Base-by-base conservation (phyloP, 2,797 vertebrate genomes). In the Sciurus carolinensis region DNA sequence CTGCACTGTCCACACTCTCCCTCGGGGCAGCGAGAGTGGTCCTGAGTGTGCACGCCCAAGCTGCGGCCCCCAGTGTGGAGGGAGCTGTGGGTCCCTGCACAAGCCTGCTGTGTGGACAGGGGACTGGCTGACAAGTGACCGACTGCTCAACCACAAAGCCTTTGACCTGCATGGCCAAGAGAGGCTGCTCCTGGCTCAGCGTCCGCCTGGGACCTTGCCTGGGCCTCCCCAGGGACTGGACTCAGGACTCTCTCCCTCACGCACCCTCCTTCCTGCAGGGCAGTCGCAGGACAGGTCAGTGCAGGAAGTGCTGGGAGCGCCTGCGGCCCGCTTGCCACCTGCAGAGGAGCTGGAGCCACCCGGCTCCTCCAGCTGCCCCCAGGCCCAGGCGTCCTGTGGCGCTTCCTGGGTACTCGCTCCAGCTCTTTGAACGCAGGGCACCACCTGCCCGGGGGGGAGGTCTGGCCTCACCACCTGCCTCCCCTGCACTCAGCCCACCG, bases 121-220 rank as follows among this genome's bases (percentile, higher is more conserved):
- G 26, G 36, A 13, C 67, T 3, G 3, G 57, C 52, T 6, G 54
- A 57, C 18, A 18, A 57, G 18, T 7, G 18, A 57, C 54, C 6
- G 20, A 22, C n/a, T 33, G n/a, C 57, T 26, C 2, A 26, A 1
- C 57, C 24, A 3, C 22, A 24, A 59, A 26, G 24, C 22, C 30
- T 26, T 30, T 11, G 0, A 8, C 4, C 26, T 9, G n/a, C 20
- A 33, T 14, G 64, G 64, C 4, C 83, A 15, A 67, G 20, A 87
- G 69, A 5, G 54, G 85, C 47, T 14, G 47, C 64, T 76, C 5
- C 47, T 3, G 14, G 22, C 57, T 8, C 54, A 1, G 30, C 4
- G 17, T 2, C 10, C 26, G 66, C 44, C 36, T 0, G 81, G 39
- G 52, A 0, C 33, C 33, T 0, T 14, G 1, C 44, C 20, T 12